Base-by-base conservation (phyloP, 2,888 invertebrate species). In the Standfussiana lucernea region DNA sequence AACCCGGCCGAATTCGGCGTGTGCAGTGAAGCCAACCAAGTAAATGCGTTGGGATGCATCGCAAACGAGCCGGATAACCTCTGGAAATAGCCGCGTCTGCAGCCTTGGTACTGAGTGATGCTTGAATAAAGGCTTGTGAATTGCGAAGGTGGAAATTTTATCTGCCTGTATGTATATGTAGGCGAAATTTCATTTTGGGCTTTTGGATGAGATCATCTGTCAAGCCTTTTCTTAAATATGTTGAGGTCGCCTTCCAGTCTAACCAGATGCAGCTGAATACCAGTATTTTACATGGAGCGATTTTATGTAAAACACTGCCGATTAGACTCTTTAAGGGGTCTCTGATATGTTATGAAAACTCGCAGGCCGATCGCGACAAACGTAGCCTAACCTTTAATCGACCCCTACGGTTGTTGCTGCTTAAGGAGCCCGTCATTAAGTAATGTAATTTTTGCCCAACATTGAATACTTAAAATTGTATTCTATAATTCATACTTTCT, bases 51-150 rank as follows among this genome's bases (percentile, higher is more conserved):
- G 77, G 81, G 77, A 79, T 83, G 86, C 87, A 86, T 85, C 81
- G 28, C 83, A 84, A 90, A 85, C 88, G 89, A 82, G 82, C 76
- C 83, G 83, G 80, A 18, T 83, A 88, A 77, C 64, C 77, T 84
- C 83, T 85, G 53, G 72, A 87, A 86, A 88, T 83, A 86, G 66
- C 72, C 56, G 42, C 50, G 47, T 56, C 50, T 59, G 50, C 37
- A 75, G 56, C 85, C 79, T 83, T 78, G n/a, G 61, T n/a, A 72
- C 18, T 50, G 32, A 65, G 47, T 28, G 37, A 79, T 32, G 72
- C 64, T 79, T 79, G 59, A 53, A 69, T 69, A 18, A 53, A 47
- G n/a, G 2, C 50, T 71, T 53, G 32, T 64, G 50, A 35, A 50
- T 77, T 53, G 32, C 40, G 37, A 35, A 50, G 24, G 15, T 50